phyloP scores from a whole-genome alignment of 64 coral and sea anemone genomes.

The Anthopleura sola region DNA sequence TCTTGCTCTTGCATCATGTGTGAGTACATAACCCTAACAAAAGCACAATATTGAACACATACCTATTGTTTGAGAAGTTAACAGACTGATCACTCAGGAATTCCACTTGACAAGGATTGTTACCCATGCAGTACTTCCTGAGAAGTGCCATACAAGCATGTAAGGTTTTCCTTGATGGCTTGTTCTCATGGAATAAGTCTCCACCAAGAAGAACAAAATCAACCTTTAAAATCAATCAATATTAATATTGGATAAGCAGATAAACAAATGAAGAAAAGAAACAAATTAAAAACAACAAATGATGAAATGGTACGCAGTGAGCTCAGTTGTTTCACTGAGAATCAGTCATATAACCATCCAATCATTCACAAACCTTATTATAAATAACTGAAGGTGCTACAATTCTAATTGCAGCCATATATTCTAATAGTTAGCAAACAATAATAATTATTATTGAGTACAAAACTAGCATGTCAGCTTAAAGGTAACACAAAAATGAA shows the following conservation, averaged over 20 bases:
- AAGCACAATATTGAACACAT: not conserved
- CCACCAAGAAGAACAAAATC: conserved; percentile 97
- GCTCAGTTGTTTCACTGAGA: no score
- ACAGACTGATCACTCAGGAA: conserved; percentile 99
- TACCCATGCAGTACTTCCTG: conserved; percentile 96
- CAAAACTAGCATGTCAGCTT: no score
- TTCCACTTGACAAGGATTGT: conserved; percentile 75
- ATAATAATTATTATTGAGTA: no score
- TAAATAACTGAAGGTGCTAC: no score
- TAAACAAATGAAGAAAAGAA: not conserved
- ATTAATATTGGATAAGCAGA: not conserved
- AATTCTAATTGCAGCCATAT: no score
- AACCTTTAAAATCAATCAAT: conserved; percentile 47
- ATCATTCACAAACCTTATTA: no score
- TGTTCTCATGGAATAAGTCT: conserved; percentile 98
- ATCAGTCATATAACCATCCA: no score
- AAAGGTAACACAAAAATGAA: no score
- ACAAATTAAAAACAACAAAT: not conserved
- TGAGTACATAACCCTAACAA: no score
- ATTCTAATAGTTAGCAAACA: no score
- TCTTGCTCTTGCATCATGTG: no score
- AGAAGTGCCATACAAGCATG: conserved; percentile 80
- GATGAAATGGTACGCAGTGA: no score
- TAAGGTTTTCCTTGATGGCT: conserved; percentile 86
- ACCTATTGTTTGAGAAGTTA: conserved; percentile 91